These are phyloP conservation scores for Peromyscus aztecus DNA, from an alignment of 2,797 vertebrate genomes.

Conservation along the genomic window DNA sequence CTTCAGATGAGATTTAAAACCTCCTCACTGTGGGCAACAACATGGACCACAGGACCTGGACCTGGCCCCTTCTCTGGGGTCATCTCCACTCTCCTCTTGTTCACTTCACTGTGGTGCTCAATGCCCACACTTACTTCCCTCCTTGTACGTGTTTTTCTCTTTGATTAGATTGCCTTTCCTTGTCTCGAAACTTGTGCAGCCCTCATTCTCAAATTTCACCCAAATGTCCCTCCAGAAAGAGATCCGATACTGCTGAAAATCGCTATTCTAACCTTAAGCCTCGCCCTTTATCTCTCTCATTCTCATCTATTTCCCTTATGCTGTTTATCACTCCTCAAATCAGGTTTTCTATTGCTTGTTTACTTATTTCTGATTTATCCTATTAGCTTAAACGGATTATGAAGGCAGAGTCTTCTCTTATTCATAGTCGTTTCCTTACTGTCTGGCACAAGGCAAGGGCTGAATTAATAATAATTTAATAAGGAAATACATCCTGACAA, in stretches of 20 bases:
- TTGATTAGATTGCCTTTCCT: constrained; percentile 17
- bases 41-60: background rate
- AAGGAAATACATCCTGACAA: constrained; percentile 44
- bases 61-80: background rate
- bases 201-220: background rate
- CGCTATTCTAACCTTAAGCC: background rate
- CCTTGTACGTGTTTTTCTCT: background rate
- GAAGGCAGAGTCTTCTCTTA: constrained; percentile 7
- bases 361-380: constrained; percentile 56
- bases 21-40: background rate
- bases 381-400: constrained; percentile 14
- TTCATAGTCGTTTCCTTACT: constrained; percentile 36
- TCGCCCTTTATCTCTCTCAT: background rate
- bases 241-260: background rate
- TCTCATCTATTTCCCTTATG: constrained; percentile 26
- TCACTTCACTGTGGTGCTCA: background rate
- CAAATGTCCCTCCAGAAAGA: constrained; percentile 12
- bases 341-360: constrained; percentile 5
- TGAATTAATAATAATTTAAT: constrained; percentile 61
- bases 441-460: background rate
- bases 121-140: background rate
- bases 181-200: background rate
- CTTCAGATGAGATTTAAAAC: constrained; percentile 12
- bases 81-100: background rate
- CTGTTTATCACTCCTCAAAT: background rate